Base-by-base conservation (phyloP, 2,113 vertebrate species). In the Eulemur macaco region DNA sequence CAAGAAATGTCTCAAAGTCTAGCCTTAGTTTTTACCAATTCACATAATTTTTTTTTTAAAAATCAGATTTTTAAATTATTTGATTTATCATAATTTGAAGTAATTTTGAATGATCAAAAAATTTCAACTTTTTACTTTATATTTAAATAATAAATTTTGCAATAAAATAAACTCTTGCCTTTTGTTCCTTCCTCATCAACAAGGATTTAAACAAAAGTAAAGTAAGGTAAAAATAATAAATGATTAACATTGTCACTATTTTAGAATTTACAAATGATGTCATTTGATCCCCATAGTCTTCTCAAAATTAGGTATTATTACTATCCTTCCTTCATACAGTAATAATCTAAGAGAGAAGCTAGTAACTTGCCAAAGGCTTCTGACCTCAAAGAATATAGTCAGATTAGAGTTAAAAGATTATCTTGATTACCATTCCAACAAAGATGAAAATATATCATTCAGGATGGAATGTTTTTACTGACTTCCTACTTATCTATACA, bases 331-430 rank as follows among this genome's bases (percentile, higher is more conserved):
- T 91, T 86, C n/a, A 69, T 54, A 84, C 3, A 82, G 91, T 80
- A 80, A 27, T n/a, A 83, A 27, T 80, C 39, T 74, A 47, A 93
- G 34, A 12, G 25, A 84, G 69, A 92, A 92, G 21, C 73, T 86
- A 69, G 18, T n/a, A 78, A 87, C 25, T 89, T 82, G 20, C 2
- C 23, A 82, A 93, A 96, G 23, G 11, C 52, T 82, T 42, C 18
- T 83, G 54, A 96, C 42, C 37, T 95, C 74, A 71, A n/a, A n/a
- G 5, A 91, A 96, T 83, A 78, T 60, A 60, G 23, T 52, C 54
- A 86, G 18, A n/a, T 89, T 91, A 78, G 14, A 85, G 37, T 90
- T 90, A 64, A 91, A 92, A 86, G 10, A 39, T 42, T 95, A 74
- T 83, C 42, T 64, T 60, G 54, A 86, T 78, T 94, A 63, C 31